These are phyloP conservation scores for Scolopax bukidnonensis DNA, from an alignment of 2,797 vertebrate species.

Conservation along the genomic window DNA sequence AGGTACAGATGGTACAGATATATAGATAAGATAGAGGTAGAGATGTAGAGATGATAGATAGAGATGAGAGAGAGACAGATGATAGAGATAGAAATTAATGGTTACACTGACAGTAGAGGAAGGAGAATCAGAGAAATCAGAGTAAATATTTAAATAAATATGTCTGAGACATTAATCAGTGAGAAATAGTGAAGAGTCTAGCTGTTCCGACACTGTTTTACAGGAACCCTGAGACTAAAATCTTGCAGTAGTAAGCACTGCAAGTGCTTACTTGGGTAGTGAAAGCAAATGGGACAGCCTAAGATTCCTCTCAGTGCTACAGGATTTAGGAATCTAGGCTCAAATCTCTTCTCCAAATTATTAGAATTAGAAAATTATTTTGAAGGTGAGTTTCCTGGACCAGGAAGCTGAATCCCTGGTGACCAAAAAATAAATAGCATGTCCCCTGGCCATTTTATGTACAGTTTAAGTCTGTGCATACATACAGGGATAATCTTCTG, in stretches of 20 bases:
- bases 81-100: neutral
- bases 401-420: neutral
- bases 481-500: neutral
- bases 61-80: neutral
- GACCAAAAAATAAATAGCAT: neutral
- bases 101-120: neutral
- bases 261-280: neutral
- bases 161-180: neutral
- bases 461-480: neutral
- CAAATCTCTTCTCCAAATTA: neutral
- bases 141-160: neutral
- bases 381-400: neutral
- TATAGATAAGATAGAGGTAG: neutral
- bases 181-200: neutral
- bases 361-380: neutral
- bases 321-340: neutral
- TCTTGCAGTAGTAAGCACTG: neutral
- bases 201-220: neutral
- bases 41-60: neutral
- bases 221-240: neutral
- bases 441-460: neutral
- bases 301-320: neutral
- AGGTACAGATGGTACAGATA: neutral
- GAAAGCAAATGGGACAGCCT: neutral
- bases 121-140: neutral